These are phyloP conservation scores for Cyrtodaria siliqua DNA, from an alignment of 2,888 invertebrate species.

Conservation along the genomic window DNA sequence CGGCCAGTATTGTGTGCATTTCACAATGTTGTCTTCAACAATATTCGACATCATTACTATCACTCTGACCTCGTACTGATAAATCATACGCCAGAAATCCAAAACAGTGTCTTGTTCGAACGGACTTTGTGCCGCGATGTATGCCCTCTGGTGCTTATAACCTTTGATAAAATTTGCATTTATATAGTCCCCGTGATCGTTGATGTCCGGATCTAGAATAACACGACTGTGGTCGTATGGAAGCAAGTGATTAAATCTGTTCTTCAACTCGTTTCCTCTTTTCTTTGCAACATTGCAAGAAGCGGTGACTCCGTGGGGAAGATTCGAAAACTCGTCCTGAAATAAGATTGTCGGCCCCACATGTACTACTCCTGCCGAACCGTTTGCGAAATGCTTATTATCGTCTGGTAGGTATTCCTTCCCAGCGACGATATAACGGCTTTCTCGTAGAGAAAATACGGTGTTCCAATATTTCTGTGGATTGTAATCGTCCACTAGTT, in stretches of 20 bases:
- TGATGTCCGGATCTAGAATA: constrained; percentile 68
- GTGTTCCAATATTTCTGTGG: constrained; percentile 78
- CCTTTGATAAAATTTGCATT: constrained; percentile 83
- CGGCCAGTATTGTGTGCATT: constrained; percentile 97
- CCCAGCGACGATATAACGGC: constrained; percentile 75
- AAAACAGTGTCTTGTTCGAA: constrained; percentile 85
- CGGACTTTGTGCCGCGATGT: constrained; percentile 87
- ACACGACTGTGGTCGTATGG: constrained; percentile 84
- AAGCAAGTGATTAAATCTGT: constrained; percentile 83
- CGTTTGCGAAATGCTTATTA: constrained; percentile 52
- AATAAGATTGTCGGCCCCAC: constrained; percentile 67
- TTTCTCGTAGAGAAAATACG: constrained; percentile 70
- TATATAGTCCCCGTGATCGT: constrained; percentile 78
- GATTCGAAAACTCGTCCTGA: constrained; percentile 80
- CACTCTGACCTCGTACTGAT: constrained; percentile 85
- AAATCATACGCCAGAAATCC: constrained; percentile 87
- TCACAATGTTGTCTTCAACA: constrained; percentile 87
- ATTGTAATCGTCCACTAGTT: constrained; percentile 69
- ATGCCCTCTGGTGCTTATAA: constrained; percentile 85
- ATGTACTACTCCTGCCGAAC: constrained; percentile 24
- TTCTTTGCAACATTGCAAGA: constrained; percentile 72
- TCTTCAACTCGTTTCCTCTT: constrained; percentile 74
- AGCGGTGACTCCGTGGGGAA: constrained; percentile 74
- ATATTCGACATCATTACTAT: constrained; percentile 87
- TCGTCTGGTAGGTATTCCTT: constrained; percentile 67